Percentiles rank a stretch among this genome's conserved stretches.
Conservation (phyloP, 2,113 vertebrate species). For the Mirounga angustirostris region DNA sequence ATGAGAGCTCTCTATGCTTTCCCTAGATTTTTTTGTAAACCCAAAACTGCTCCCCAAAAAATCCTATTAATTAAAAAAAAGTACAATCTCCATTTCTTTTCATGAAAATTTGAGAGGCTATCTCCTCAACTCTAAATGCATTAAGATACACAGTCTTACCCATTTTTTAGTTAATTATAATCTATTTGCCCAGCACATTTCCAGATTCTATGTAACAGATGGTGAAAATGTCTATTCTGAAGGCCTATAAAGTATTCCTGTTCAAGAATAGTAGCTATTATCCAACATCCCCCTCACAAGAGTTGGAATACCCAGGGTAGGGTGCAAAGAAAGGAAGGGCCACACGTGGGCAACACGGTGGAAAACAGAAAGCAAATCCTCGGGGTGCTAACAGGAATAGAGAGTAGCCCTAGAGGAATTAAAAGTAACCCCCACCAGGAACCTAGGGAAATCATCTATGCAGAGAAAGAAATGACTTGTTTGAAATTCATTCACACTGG, state of each 20-base stretch:
- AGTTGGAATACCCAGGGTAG: constrained; percentile 37
- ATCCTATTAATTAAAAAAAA: not conserved
- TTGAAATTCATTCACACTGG: constrained; percentile 80
- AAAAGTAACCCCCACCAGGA: constrained; percentile 75
- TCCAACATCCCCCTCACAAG: not conserved
- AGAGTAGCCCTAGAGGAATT: constrained; percentile 65
- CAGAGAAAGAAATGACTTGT: constrained; percentile 71
- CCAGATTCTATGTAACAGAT: constrained; percentile 57
- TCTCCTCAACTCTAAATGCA: constrained; percentile 52
- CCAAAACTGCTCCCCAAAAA: constrained; percentile 15
- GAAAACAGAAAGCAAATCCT: constrained; percentile 69
- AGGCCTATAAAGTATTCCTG: constrained; percentile 38
- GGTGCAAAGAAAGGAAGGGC: not conserved
- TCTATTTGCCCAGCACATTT: constrained; percentile 51
- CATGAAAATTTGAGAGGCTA: constrained; percentile 26
- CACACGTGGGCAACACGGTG: not conserved
- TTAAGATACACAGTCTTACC: constrained; percentile 15
- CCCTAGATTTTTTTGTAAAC: not conserved
- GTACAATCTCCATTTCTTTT: constrained; percentile 41
- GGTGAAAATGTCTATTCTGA: constrained; percentile 59
- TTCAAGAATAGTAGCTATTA: constrained; percentile 49
- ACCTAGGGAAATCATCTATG: constrained; percentile 74
- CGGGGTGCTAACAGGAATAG: constrained; percentile 66
- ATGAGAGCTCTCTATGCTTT: not conserved
- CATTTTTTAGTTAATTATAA: constrained; percentile 66